Evolutionary conservation across 2,797 vertebrate species (phyloP), one percentile per base, ranked within the genome.

Genomic region (Gymnoscopelus microlampas): DNA sequence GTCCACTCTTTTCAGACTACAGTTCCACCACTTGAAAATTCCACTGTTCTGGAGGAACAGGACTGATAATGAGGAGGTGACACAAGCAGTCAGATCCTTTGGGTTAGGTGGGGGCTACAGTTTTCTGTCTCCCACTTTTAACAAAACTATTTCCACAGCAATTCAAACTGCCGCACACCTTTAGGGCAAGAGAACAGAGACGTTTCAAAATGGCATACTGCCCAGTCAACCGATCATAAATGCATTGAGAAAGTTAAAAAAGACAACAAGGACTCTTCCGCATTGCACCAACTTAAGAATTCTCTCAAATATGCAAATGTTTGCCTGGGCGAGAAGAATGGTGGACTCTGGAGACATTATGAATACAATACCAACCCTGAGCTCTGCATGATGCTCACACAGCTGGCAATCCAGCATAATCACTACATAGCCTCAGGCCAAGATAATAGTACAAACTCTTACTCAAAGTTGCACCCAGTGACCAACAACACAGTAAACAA

Each of bases 271-370:
- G 62, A 63, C 55, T 72, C 32, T 29, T 76, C 72, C 70, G 87
- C 77, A 88, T 7, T 88, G 86, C 83, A 85, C 68, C 77, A 87
- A 81, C 82, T 89, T 84, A 84, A 73, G 60, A 72, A 85, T 91
- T 90, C 79, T 82, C 73, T 90, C 82, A 85, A 76, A 68, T 80
- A 85, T 92, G 85, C 76, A 87, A 84, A 90, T 89, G 4, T 78
- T 2, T 24, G 67, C 60, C 73, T 72, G 81, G 81, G 81, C 56
- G 84, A 77, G 39, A 47, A 61, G 61, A 77, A 57, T 53, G 26
- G 32, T 10, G 35, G 81, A 69, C 66, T 73, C 56, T 66, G 75
- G 70, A 73, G 74, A 78, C 9, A 3, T 44, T 53, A 59, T 66
- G 50, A 53, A 61, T 66, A 66, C 54, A 19, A 56, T 53, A 60